phyloP scores from a whole-genome alignment of 1,140 invertebrate species.

The Steinernema khuongi region DNA sequence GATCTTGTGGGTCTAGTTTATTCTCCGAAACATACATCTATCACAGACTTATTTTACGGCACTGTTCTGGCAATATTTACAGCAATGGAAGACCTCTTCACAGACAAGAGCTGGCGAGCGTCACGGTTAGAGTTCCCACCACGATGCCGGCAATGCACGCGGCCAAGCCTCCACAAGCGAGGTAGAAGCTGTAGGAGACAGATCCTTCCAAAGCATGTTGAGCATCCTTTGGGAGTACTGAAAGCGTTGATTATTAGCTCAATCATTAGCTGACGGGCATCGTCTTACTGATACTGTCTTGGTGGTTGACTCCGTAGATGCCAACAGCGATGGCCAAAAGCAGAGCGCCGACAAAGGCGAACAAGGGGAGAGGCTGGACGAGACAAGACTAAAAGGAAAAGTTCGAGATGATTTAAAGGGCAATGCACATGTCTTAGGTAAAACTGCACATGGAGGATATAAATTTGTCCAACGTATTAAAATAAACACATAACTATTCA shows the following conservation, averaged over 20 bases:
- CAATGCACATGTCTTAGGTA: no score
- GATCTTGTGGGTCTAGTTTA: no score
- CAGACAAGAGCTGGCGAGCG: not conserved
- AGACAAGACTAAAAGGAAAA: not conserved
- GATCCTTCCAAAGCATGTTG: not conserved
- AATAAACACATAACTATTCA: no score
- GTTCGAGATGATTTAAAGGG: no score
- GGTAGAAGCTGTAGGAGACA: not conserved
- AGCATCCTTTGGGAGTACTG: not conserved
- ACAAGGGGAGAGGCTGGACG: not conserved
- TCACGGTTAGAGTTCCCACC: not conserved
- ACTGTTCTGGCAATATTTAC: not conserved
- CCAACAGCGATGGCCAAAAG: not conserved
- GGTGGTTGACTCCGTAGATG: not conserved
- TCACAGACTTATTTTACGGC: not conserved
- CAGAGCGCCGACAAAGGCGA: not conserved
- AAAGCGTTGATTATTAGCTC: not conserved
- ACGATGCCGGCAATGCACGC: not conserved
- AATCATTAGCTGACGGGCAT: not conserved
- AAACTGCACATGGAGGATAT: no score
- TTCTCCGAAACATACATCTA: no score
- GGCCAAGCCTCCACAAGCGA: not conserved
- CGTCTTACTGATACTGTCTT: not conserved
- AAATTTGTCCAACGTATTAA: no score
- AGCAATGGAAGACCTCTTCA: not conserved